phyloP scores from a whole-genome alignment of 2,113 vertebrate species.

The Toxostoma redivivum region DNA sequence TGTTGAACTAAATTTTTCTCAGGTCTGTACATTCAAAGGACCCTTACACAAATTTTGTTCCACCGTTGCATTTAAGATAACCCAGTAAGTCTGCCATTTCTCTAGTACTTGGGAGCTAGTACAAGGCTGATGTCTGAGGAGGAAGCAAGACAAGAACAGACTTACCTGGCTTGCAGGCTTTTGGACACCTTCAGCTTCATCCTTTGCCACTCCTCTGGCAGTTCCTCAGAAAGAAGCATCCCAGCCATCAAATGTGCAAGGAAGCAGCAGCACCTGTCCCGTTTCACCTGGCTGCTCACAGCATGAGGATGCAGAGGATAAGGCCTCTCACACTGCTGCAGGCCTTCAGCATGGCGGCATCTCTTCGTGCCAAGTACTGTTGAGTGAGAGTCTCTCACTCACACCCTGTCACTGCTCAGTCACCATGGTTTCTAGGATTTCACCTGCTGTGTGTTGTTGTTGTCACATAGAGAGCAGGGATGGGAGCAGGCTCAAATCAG shows the following conservation, averaged over 20 bases:
- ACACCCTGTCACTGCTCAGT: not conserved
- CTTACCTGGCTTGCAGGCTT: not conserved
- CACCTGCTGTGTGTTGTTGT: not conserved
- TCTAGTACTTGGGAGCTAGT: not conserved
- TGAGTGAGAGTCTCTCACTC: not conserved
- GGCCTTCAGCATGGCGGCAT: fast-evolving
- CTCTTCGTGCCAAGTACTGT: not conserved
- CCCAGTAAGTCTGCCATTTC: not conserved
- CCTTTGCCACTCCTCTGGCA: not conserved
- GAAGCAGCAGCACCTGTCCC: not conserved
- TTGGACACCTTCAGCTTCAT: not conserved
- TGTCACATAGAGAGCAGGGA: not conserved
- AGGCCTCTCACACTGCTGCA: not conserved
- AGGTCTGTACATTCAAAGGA: not conserved
- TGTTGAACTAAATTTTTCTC: not conserved
- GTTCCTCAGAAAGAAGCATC: not conserved
- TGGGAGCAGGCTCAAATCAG: not conserved
- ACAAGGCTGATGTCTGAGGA: not conserved
- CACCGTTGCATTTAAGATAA: not conserved
- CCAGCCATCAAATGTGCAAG: not conserved
- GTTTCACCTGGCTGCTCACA: not conserved
- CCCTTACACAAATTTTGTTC: not conserved
- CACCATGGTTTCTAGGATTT: not conserved
- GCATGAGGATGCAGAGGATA: fast-evolving
- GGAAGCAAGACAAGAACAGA: not conserved